Evolutionary conservation across 2,888 invertebrate genomes (phyloP).

Genomic region (Spisula subtruncata): DNA sequence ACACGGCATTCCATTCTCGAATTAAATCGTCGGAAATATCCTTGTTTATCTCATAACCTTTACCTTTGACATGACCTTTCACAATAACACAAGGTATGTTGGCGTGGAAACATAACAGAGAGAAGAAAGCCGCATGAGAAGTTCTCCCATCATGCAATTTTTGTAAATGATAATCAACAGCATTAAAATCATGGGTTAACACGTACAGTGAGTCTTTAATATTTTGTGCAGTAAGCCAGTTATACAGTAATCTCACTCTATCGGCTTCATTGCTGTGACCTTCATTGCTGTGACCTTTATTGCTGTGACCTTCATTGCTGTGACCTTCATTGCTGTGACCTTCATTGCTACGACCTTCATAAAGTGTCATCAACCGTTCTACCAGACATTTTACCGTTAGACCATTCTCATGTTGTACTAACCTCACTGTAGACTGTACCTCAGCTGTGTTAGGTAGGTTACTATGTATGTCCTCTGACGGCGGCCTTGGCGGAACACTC

Average conservation of each 20-base stretch:
- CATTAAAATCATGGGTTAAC: constrained; percentile 40
- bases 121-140: constrained; percentile 59
- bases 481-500: background rate
- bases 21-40: constrained; percentile 63
- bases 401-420: background rate
- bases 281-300: background rate
- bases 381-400: constrained; percentile 29
- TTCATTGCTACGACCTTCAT: background rate
- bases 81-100: constrained; percentile 80
- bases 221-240: constrained; percentile 52
- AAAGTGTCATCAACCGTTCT: background rate
- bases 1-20: constrained; percentile 71
- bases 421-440: background rate
- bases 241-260: constrained; percentile 44
- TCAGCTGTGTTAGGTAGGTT: background rate
- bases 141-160: constrained; percentile 43
- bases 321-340: constrained; percentile 20
- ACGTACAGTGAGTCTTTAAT: constrained; percentile 6
- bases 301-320: too few species aligned
- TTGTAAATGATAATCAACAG: constrained; percentile 44
- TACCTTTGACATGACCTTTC: constrained; percentile 80
- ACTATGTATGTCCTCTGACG: background rate
- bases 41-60: constrained; percentile 78
- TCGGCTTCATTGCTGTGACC: constrained; percentile 21
- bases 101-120: constrained; percentile 65